phyloP scores from a whole-genome alignment of 2,113 vertebrate species.

The Romanogobio albipinnatus region DNA sequence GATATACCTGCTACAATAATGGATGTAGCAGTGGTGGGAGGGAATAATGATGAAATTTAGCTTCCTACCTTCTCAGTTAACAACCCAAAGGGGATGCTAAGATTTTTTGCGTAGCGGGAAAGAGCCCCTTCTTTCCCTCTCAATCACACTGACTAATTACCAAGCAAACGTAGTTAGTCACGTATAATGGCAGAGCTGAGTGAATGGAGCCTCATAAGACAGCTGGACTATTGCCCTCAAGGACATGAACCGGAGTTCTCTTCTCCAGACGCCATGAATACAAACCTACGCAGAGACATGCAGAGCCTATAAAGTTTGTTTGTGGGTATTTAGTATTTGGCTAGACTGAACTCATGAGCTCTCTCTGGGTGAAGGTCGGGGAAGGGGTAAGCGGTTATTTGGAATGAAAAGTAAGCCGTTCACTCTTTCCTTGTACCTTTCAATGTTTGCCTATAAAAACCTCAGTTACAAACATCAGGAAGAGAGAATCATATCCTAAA shows the following conservation, averaged over 20 bases:
- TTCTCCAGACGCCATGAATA: slow-evolving; percentile 20
- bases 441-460: slow-evolving; percentile 65
- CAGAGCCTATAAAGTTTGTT: slow-evolving; percentile 19
- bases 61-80: neutral
- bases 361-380: slow-evolving; percentile 66
- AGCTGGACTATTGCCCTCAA: slow-evolving; percentile 41
- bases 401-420: slow-evolving; percentile 72
- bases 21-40: neutral
- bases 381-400: slow-evolving; percentile 73
- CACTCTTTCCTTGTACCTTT: slow-evolving; percentile 67
- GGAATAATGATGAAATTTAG: slow-evolving; percentile 30
- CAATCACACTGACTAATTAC: slow-evolving; percentile 30
- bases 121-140: neutral
- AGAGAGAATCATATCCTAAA: slow-evolving; percentile 25
- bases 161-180: neutral
- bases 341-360: slow-evolving; percentile 55
- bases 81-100: neutral
- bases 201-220: slow-evolving; percentile 27
- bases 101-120: neutral
- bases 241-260: slow-evolving; percentile 28
- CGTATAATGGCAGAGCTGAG: slow-evolving; percentile 26
- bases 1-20: neutral
- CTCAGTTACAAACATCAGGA: slow-evolving; percentile 58
- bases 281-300: slow-evolving; percentile 48
- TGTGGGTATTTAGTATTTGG: slow-evolving; percentile 49